These are phyloP conservation scores for Caenorhabditis tropicalis DNA, from an alignment of 1,140 invertebrate species.

Conservation along the genomic window DNA sequence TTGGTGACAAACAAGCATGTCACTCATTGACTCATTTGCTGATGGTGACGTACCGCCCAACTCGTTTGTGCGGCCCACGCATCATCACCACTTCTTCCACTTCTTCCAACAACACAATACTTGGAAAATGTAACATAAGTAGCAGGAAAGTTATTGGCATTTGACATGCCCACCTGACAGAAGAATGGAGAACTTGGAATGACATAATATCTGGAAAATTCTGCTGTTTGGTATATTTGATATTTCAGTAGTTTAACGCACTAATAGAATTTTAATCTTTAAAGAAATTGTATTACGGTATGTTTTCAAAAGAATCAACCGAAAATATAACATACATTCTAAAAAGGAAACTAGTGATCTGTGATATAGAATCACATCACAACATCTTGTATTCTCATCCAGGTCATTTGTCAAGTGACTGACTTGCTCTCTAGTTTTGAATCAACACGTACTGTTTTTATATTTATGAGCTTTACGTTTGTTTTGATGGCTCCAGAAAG, in stretches of 20 bases:
- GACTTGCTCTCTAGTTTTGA: not conserved
- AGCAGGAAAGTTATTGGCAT: not conserved
- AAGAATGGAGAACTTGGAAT: not conserved
- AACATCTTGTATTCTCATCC: not conserved
- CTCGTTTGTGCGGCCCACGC: slow-evolving; percentile 36
- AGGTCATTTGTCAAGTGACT: not conserved
- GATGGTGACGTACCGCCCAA: slow-evolving; percentile 16
- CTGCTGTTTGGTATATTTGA: too few species aligned
- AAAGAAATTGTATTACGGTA: too few species aligned
- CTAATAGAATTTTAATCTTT: too few species aligned
- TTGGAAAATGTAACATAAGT: not conserved
- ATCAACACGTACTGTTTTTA: slow-evolving; percentile 29
- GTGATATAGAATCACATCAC: not conserved
- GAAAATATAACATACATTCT: too few species aligned
- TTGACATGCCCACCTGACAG: not conserved
- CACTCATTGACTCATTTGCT: slow-evolving; percentile 13
- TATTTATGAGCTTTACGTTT: slow-evolving; percentile 1
- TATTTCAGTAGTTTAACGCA: too few species aligned
- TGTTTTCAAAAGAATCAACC: too few species aligned
- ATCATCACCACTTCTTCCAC: not conserved
- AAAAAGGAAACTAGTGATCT: not conserved
- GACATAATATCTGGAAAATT: too few species aligned
- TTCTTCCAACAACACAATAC: slow-evolving; percentile 2
- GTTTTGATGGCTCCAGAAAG: not conserved
- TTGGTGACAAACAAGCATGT: slow-evolving; percentile 17